Evolutionary conservation across 2,888 invertebrate genomes (phyloP).

Genomic region (Elmis aenea): DNA sequence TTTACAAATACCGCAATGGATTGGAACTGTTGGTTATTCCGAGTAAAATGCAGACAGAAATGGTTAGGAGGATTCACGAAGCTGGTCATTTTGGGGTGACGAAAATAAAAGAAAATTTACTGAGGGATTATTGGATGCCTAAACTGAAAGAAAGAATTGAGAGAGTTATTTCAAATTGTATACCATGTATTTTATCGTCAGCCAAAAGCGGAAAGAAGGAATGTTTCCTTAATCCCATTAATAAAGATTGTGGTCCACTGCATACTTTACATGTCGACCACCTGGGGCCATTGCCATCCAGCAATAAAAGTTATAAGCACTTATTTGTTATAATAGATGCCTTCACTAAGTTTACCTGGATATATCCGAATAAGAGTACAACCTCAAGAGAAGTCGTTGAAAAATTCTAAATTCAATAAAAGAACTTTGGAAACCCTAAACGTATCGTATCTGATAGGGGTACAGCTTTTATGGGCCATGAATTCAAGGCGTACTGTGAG

Average conservation of each 20-base stretch:
- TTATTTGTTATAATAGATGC: conserved; percentile 26
- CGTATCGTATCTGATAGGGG: conserved; percentile 28
- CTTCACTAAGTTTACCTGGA: conserved; percentile 35
- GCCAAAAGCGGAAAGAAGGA: conserved; percentile 22
- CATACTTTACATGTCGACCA: conserved; percentile 29
- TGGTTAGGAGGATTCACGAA: conserved; percentile 16
- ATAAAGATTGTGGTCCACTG: conserved; percentile 23
- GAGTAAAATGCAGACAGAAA: conserved; percentile 12
- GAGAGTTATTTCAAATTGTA: conserved; percentile 19
- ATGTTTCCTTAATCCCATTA: conserved; percentile 25
- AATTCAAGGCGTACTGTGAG: conserved; percentile 35
- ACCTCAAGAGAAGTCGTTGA: conserved; percentile 26
- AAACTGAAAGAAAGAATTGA: conserved; percentile 22
- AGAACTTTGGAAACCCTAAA: conserved; percentile 24
- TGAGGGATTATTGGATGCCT: conserved; percentile 20
- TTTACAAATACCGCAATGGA: conserved; percentile 24
- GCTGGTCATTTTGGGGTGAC: conserved; percentile 18
- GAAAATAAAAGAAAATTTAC: conserved; percentile 21
- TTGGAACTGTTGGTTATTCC: conserved; percentile 21
- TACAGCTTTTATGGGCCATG: conserved; percentile 37
- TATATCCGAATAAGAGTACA: conserved; percentile 32
- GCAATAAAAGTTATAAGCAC: conserved; percentile 25
- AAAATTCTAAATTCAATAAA: too few species aligned
- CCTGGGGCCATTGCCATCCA: conserved; percentile 26
- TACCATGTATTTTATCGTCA: conserved; percentile 25